Evolutionary conservation across 2,888 invertebrate species (phyloP), one percentile per base, ranked within the genome.

Genomic region (Trissoscelio sp.): DNA sequence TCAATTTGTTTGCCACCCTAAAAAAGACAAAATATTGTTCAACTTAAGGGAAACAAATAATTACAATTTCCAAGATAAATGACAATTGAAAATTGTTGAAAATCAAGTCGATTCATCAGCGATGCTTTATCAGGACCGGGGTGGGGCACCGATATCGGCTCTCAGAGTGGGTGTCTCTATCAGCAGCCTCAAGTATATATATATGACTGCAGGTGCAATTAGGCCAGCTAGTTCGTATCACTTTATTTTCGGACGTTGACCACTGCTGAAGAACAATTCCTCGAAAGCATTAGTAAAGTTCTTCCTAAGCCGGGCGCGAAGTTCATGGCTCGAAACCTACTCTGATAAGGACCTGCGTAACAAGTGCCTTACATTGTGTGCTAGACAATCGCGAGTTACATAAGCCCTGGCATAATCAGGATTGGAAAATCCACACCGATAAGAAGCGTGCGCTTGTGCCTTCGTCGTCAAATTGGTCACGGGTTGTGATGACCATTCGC

Each of bases 71-170:
- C 6, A 34, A 34, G 11, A 34, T 2, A 34, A 34, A 34, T 34
- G 7, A 11, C 6, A 20, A 31, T 57, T 39, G 12, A 37, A 37
- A 39, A 34, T 34, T 2, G 39, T 67, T 42, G 18, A 22, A 60
- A 51, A 72, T 60, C 18, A 60, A 60, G 16, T 6, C 24, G 20
- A 72, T 60, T 11, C 60, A 72, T 73, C 44, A 20, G 31, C 7
- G 44, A 55, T 44, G 69, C 20, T 51, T 73, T 62, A 73, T 73
- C 73, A 53, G 3, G 22, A 22, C 44, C 53, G 88, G 89, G 90
- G 91, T 88, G 90, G 89, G 90, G 90, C 89, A 88, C 85, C 86
- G 89, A 88, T 91, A 91, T 90, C 91, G 90, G 89, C 88, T 37
- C 88, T 18, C 51, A 87, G 86, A 88, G 87, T 87, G 87, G 88